Conservation (phyloP, 1,140 invertebrate species). For the Hirudo medicinalis region DNA sequence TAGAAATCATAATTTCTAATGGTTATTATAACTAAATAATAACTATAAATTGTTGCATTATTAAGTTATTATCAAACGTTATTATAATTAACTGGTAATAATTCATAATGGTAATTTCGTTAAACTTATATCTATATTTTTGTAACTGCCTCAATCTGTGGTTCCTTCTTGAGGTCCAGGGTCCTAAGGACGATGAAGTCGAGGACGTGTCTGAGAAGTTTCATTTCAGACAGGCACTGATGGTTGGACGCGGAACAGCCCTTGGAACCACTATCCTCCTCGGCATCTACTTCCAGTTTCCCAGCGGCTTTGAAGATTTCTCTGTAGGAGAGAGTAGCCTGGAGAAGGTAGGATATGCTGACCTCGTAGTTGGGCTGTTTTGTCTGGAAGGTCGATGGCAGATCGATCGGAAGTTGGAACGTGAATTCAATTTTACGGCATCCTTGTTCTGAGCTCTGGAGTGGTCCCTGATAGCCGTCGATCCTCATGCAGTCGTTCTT, state of each 20-base stretch:
- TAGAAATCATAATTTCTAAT: no score
- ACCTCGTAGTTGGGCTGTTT: not conserved
- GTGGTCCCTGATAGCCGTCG: not conserved
- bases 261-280: not conserved
- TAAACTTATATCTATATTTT: not conserved
- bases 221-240: no score
- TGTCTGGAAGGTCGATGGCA: not conserved
- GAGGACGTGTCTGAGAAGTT: constrained; percentile 44
- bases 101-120: not conserved
- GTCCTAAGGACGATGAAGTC: constrained; percentile 93
- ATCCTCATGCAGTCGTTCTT: no score
- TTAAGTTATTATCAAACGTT: not conserved
- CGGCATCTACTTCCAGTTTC: not conserved
- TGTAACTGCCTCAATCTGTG: constrained; percentile 34
- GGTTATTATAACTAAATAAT: no score
- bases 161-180: constrained; percentile 80
- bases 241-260: no score
- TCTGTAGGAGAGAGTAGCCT: not conserved
- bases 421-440: not conserved
- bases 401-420: not conserved
- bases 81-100: not conserved
- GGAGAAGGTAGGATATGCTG: not conserved
- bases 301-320: not conserved
- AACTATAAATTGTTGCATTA: not conserved
- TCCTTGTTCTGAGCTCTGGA: not conserved